Evolutionary conservation across 2,797 vertebrate species (phyloP).

Genomic region (Pseudochirops cupreus): DNA sequence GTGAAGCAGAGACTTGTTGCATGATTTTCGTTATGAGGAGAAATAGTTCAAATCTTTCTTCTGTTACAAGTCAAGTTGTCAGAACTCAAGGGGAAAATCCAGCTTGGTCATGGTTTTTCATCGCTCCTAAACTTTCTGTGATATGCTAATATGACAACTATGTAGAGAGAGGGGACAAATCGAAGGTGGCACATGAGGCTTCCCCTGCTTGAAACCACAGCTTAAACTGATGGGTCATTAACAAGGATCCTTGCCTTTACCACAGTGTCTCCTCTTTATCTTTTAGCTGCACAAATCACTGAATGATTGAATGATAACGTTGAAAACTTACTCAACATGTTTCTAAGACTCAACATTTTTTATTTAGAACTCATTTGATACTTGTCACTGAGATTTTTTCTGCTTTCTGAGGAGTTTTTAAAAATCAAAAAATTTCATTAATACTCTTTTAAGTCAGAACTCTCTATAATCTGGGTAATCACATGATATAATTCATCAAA

Average conservation of each 20-base stretch:
- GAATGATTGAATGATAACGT: not conserved
- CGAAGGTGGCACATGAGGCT: not conserved
- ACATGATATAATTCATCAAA: not conserved
- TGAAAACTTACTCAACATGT: not conserved
- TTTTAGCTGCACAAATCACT: not conserved
- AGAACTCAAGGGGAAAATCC: conserved; percentile 34
- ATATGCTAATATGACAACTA: not conserved
- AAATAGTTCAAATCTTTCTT: conserved; percentile 60
- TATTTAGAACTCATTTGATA: not conserved
- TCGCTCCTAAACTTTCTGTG: conserved; percentile 12
- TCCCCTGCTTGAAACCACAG: not conserved
- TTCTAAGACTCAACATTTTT: not conserved
- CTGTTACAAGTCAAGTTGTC: conserved; percentile 33
- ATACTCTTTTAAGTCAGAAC: not conserved
- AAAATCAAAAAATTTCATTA: not conserved
- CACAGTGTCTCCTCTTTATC: not conserved
- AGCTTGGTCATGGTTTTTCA: not conserved
- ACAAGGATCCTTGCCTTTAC: not conserved
- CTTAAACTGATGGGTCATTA: too few relatives aligned
- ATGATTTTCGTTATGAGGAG: conserved; percentile 50
- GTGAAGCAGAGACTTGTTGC: conserved; percentile 24
- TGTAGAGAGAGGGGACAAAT: not conserved
- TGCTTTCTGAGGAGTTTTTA: not conserved
- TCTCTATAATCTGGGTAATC: not conserved
- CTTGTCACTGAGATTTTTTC: not conserved